A percentile compares a stretch with the other conserved stretches of the same genome.
Conservation (phyloP, 2,888 invertebrate genomes). For the Apantesis nais region DNA sequence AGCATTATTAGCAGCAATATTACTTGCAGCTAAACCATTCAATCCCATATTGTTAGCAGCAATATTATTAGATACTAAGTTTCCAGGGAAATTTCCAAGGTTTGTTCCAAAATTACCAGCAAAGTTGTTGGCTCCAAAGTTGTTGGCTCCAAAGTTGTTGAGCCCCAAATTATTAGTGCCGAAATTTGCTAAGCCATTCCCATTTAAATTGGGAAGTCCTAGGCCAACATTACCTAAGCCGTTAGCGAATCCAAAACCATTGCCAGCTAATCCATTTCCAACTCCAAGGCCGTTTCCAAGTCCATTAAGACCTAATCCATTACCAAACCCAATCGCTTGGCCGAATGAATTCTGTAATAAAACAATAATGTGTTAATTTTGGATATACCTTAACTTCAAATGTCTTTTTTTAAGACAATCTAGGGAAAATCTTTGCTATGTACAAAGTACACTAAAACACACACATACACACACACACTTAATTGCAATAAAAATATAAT, state of each 20-base stretch:
- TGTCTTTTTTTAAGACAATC: too few species aligned
- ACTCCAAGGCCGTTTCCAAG: constrained; percentile 30
- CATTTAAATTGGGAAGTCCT: not conserved
- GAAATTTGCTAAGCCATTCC: constrained; percentile 9
- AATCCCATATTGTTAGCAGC: constrained; percentile 23
- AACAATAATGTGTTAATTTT: not conserved
- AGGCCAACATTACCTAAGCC: not conserved
- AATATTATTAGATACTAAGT: constrained; percentile 23
- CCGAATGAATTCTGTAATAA: constrained; percentile 44
- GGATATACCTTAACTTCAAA: not conserved
- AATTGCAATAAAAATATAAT: too few species aligned
- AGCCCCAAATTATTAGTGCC: constrained; percentile 5
- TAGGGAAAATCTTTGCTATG: too few species aligned
- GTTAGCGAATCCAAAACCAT: constrained; percentile 11
- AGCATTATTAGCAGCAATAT: constrained; percentile 21
- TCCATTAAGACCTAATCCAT: constrained; percentile 43
- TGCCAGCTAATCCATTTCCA: constrained; percentile 19
- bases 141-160: constrained; percentile 23
- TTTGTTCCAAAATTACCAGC: constrained; percentile 22
- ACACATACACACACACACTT: too few species aligned
- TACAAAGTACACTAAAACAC: too few species aligned
- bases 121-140: constrained; percentile 22
- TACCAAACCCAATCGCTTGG: constrained; percentile 42
- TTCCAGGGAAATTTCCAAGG: constrained; percentile 16
- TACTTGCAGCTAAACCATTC: constrained; percentile 19